These are phyloP conservation scores for Sipha flava DNA, from an alignment of 1,140 invertebrate genomes.

Conservation along the genomic window DNA sequence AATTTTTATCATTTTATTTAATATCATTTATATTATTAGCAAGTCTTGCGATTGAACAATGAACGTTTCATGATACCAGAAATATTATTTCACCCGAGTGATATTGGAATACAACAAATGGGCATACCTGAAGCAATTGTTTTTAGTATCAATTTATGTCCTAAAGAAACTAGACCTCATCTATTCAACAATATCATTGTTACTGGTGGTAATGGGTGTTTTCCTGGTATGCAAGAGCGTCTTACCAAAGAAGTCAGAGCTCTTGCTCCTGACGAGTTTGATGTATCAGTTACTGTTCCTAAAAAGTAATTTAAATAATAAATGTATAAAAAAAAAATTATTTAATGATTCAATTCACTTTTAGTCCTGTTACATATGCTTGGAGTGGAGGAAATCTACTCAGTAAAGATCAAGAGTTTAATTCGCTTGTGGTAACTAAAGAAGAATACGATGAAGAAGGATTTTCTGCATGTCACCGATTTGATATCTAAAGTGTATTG, in stretches of 20 bases:
- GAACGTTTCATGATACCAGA: conserved; percentile 91
- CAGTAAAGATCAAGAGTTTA: conserved; percentile 63
- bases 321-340: not conserved
- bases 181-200: conserved; percentile 82
- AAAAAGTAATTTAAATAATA: conserved; percentile 50
- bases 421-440: conserved; percentile 62
- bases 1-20: not conserved
- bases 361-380: conserved; percentile 68
- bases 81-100: conserved; percentile 87
- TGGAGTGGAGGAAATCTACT: conserved; percentile 79
- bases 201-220: conserved; percentile 78
- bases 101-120: conserved; percentile 89
- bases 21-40: conserved; percentile 43
- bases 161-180: conserved; percentile 69
- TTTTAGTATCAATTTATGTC: conserved; percentile 61
- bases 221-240: conserved; percentile 75
- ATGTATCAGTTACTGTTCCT: conserved; percentile 63
- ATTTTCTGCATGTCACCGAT: conserved; percentile 57
- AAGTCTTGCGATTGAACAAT: conserved; percentile 81
- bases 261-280: conserved; percentile 64
- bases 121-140: conserved; percentile 87
- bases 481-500: conserved; percentile 55
- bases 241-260: conserved; percentile 71
- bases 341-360: conserved; percentile 14
- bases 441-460: conserved; percentile 86